Evolutionary conservation across 2,113 vertebrate species (phyloP).

Genomic region (Lamprotornis superbus): DNA sequence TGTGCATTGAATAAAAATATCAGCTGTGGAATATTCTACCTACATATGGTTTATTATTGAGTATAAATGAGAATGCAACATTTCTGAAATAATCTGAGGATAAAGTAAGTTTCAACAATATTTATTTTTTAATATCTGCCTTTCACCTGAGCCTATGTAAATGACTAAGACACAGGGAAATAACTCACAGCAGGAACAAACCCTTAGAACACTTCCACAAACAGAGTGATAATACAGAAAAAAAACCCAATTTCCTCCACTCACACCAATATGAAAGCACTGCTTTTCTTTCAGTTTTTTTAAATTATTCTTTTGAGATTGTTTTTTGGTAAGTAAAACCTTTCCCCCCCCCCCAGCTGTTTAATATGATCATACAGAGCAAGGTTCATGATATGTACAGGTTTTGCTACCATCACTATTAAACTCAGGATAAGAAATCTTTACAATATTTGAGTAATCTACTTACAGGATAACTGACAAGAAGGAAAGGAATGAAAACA

Average conservation of each 20-base stretch:
- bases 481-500: neutral
- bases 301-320: neutral
- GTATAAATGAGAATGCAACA: neutral
- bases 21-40: neutral
- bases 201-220: neutral
- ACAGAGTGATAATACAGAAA: neutral
- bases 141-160: neutral
- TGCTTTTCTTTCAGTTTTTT: neutral
- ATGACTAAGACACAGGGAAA: neutral
- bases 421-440: neutral
- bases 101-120: neutral
- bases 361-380: neutral
- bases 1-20: neutral
- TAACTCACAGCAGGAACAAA: neutral
- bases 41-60: neutral
- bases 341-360: neutral
- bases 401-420: neutral
- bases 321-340: neutral
- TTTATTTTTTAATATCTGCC: neutral
- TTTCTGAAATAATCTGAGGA: neutral
- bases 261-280: neutral
- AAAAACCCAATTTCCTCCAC: neutral
- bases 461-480: neutral
- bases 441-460: neutral
- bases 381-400: rapidly evolving